These are phyloP conservation scores for Holocentrus rufus DNA, from an alignment of 2,797 vertebrate species.

Conservation along the genomic window DNA sequence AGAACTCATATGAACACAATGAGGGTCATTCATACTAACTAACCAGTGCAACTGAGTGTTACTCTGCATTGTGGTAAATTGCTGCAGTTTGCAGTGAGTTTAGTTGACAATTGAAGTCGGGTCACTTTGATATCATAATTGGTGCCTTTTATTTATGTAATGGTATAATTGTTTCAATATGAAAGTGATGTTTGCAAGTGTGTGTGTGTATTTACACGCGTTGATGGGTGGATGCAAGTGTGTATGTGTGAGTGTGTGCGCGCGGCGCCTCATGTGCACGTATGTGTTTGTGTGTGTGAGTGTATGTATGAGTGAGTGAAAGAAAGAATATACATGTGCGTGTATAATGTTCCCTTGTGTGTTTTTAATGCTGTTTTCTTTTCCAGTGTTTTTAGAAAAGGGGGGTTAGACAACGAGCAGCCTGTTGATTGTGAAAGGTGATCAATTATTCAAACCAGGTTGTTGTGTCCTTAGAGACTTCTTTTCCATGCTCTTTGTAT, in stretches of 20 bases:
- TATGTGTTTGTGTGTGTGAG: not conserved
- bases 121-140: not conserved
- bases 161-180: slow-evolving; percentile 13
- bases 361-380: slow-evolving; percentile 74
- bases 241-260: not conserved
- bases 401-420: slow-evolving; percentile 72
- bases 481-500: slow-evolving; percentile 22
- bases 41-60: slow-evolving; percentile 7
- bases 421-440: slow-evolving; percentile 81
- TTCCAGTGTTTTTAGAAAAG: slow-evolving; percentile 73
- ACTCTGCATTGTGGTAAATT: not conserved
- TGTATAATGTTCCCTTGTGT: slow-evolving; percentile 59
- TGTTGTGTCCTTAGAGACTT: slow-evolving; percentile 39
- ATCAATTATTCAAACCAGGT: slow-evolving; percentile 62
- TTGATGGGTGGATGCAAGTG: not conserved
- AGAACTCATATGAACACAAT: slow-evolving; percentile 1
- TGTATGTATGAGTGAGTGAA: slow-evolving; percentile 1
- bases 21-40: slow-evolving; percentile 10
- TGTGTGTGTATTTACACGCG: slow-evolving; percentile 12
- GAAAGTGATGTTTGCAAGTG: slow-evolving; percentile 7
- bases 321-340: not conserved
- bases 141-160: slow-evolving; percentile 6
- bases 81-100: not conserved
- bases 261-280: not conserved
- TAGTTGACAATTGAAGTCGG: slow-evolving; percentile 14